These are phyloP conservation scores for Ips nitidus DNA, from an alignment of 1,140 invertebrate species.

Conservation along the genomic window DNA sequence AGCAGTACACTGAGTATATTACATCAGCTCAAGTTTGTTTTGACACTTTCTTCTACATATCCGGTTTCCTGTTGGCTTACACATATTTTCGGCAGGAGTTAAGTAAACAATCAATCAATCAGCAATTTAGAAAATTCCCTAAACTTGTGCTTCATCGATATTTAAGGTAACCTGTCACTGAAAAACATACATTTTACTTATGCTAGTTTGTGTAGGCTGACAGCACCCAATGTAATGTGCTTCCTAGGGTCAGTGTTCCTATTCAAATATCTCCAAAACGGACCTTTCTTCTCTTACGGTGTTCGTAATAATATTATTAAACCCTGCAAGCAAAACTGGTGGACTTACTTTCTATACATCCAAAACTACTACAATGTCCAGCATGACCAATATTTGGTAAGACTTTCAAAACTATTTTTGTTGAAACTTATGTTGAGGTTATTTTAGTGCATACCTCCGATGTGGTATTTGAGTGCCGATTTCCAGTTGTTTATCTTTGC, in stretches of 20 bases:
- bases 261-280: conserved; percentile 28
- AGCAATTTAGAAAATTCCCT: conserved; percentile 37
- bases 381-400: conserved; percentile 19
- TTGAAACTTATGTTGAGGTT: too few relatives aligned
- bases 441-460: conserved; percentile 60
- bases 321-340: conserved; percentile 43
- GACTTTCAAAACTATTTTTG: neutral
- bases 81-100: conserved; percentile 39
- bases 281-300: conserved; percentile 27
- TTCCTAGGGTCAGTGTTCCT: conserved; percentile 35
- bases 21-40: conserved; percentile 36
- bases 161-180: conserved; percentile 37
- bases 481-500: conserved; percentile 63
- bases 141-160: conserved; percentile 42
- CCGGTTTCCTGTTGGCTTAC: conserved; percentile 43
- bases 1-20: conserved; percentile 35
- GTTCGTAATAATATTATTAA: conserved; percentile 25
- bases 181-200: neutral
- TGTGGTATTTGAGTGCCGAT: conserved; percentile 66
- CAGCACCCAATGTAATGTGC: conserved; percentile 24
- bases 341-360: conserved; percentile 43
- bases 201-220: conserved; percentile 23
- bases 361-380: conserved; percentile 44
- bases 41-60: conserved; percentile 46
- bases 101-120: conserved; percentile 17